Conservation (phyloP, 2,113 vertebrate species). For the Xiphophorus maculatus region DNA sequence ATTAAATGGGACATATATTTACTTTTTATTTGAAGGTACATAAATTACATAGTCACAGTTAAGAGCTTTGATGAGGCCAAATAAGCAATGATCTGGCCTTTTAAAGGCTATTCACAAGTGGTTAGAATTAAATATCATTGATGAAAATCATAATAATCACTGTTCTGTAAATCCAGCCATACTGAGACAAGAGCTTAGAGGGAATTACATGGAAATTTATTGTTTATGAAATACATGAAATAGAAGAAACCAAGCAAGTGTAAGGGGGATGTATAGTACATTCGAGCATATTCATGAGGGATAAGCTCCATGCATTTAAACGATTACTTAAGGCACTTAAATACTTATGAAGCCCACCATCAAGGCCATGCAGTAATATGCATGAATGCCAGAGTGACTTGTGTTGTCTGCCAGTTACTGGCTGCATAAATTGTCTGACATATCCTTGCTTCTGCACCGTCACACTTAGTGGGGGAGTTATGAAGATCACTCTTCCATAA, state of each 20-base stretch:
- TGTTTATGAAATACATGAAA: slow-evolving; percentile 43
- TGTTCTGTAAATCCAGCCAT: slow-evolving; percentile 33
- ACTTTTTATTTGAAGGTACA: not conserved
- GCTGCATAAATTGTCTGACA: slow-evolving; percentile 71
- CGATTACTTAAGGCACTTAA: slow-evolving; percentile 70
- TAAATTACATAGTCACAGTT: slow-evolving; percentile 1
- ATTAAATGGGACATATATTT: not conserved
- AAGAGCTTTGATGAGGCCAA: not conserved
- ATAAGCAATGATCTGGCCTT: not conserved
- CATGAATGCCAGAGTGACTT: slow-evolving; percentile 53
- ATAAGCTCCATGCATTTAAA: slow-evolving; percentile 78
- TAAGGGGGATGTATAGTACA: slow-evolving; percentile 43
- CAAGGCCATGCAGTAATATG: slow-evolving; percentile 61
- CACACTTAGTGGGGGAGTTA: slow-evolving; percentile 63
- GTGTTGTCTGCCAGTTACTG: slow-evolving; percentile 57
- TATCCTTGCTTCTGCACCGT: slow-evolving; percentile 62
- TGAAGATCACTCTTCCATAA: slow-evolving; percentile 71
- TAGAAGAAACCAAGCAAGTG: slow-evolving; percentile 42
- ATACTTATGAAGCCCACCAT: slow-evolving; percentile 52
- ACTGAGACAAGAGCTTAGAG: slow-evolving; percentile 29
- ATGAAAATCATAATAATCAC: slow-evolving; percentile 29
- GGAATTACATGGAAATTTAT: slow-evolving; percentile 50
- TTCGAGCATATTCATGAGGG: slow-evolving; percentile 58
- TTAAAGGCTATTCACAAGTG: not conserved
- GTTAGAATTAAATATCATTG: slow-evolving; percentile 20